Evolutionary conservation across 64 coral and sea anemone species (phyloP).

Genomic region (Anthopleura sola): DNA sequence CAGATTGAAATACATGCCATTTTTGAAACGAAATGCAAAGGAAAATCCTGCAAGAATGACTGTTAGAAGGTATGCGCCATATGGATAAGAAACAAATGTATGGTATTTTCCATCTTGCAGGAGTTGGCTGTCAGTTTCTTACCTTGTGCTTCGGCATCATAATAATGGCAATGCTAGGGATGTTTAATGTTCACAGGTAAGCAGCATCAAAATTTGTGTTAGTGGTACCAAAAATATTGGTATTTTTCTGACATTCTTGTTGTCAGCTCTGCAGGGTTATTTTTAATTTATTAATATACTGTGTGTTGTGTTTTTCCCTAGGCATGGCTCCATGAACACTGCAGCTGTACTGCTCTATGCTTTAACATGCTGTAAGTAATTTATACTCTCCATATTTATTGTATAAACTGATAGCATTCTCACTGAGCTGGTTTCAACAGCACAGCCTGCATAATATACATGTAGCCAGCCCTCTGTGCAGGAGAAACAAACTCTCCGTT

Average conservation of each 20-base stretch:
- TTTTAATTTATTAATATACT: neutral
- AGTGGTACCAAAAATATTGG: too few species aligned
- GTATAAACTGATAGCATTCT: too few species aligned
- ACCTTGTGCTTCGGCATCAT: conserved; percentile 97
- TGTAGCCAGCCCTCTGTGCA: too few species aligned
- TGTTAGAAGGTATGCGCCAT: too few species aligned
- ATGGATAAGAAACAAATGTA: too few species aligned
- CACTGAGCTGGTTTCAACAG: too few species aligned
- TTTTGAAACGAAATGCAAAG: too few species aligned
- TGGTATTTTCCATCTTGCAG: conserved; percentile 16
- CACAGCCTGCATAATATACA: too few species aligned
- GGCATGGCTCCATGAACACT: conserved; percentile 99
- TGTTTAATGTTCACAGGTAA: conserved; percentile 99
- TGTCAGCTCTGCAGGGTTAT: neutral
- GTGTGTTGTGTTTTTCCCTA: neutral
- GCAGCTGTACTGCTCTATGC: conserved; percentile 92
- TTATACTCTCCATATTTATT: neutral
- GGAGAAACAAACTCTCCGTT: too few species aligned
- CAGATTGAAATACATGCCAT: too few species aligned
- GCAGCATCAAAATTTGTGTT: too few species aligned
- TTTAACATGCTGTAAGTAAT: conserved; percentile 96
- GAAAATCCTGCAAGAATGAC: too few species aligned
- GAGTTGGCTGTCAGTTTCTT: conserved; percentile 86
- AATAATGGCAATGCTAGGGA: conserved; percentile 85
- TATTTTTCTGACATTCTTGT: neutral